Evolutionary conservation across 2,888 invertebrate species (phyloP).

Genomic region (Oxyscelio sp.): DNA sequence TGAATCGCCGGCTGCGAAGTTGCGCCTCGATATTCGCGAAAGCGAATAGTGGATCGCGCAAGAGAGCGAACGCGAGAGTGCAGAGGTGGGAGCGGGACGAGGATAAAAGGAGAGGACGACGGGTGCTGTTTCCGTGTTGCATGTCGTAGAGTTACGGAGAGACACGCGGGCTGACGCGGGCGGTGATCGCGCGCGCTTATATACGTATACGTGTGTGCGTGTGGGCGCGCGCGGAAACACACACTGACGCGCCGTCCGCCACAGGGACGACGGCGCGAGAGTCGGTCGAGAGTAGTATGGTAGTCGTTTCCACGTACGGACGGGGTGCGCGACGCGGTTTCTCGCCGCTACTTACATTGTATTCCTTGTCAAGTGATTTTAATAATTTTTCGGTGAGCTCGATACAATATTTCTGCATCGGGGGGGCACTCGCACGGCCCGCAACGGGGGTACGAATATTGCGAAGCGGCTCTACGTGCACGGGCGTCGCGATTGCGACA

Average conservation of each 20-base stretch:
- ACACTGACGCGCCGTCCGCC: conserved; percentile 81
- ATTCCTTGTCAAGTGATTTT: conserved; percentile 98
- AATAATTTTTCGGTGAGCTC: conserved; percentile 98
- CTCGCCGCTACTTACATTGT: conserved; percentile 95
- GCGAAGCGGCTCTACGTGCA: conserved; percentile 81
- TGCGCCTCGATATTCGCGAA: conserved; percentile 3
- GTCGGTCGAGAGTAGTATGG: conserved; percentile 84
- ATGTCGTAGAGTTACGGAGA: conserved; percentile 8
- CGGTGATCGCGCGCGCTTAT: conserved; percentile 24
- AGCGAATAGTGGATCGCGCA: conserved; percentile 19
- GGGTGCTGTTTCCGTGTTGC: conserved; percentile 42
- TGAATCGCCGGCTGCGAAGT: background rate
- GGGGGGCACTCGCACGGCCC: conserved; percentile 88
- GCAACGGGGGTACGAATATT: conserved; percentile 80
- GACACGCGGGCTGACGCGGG: conserved; percentile 24
- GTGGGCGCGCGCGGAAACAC: conserved; percentile 44
- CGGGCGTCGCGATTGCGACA: conserved; percentile 85
- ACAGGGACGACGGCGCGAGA: conserved; percentile 76
- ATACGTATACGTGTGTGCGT: conserved; percentile 7
- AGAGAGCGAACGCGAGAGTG: background rate
- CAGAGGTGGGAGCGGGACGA: background rate
- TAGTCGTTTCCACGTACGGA: conserved; percentile 89
- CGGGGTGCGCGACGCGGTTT: conserved; percentile 90
- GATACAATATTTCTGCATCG: conserved; percentile 89
- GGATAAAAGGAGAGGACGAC: conserved; percentile 11